Base-by-base conservation (phyloP, 1,140 invertebrate species). In the Gryllus bimaculatus region DNA sequence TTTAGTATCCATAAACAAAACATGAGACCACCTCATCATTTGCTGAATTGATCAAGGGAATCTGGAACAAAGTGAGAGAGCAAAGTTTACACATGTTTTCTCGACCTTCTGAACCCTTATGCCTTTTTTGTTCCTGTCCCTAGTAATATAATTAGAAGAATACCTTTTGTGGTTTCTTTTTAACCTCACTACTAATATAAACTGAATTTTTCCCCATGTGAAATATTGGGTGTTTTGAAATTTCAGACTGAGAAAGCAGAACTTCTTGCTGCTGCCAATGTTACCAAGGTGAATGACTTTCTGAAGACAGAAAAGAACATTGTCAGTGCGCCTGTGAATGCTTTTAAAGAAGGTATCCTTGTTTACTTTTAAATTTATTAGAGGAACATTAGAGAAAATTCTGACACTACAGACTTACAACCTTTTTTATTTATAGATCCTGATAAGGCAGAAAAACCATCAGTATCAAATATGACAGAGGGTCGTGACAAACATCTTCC, bases 391-490 rank as follows among this genome's bases (percentile, higher is more conserved):
- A 2, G 26, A 39, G 26, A 39, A 39, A 39, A 5, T 39, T 39
- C 26, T 39, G 26, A 39, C n/a, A n/a, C 26, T 39, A 39, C 26
- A 39, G 1, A 39, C 26, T 39, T 39, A 39, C 26, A 2, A 66
- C 7, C 54, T 66, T 66, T 54, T 54, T 48, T 3, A 13, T 74
- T 78, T 48, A 3, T 74, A 80, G 80, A 74, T 26, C 18, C 80
- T 15, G 75, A 18, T 21, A 79, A 75, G 47, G 21, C 73, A 73
- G 78, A 81, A 79, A 78, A 80, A 66, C 82, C 86, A 18, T 92
- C 92, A 0, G 91, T 95, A 75, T 95, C 93, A 5, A 95, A 95
- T 82, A 95, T 95, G 93, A 84, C 86, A 8, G 87, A 88, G 81
- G 90, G 89, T 0, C 87, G 87, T 75, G 90, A 91, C 39, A 96